These are phyloP conservation scores for Coptotermes formosanus DNA, from an alignment of 1,140 invertebrate genomes.

Conservation along the genomic window DNA sequence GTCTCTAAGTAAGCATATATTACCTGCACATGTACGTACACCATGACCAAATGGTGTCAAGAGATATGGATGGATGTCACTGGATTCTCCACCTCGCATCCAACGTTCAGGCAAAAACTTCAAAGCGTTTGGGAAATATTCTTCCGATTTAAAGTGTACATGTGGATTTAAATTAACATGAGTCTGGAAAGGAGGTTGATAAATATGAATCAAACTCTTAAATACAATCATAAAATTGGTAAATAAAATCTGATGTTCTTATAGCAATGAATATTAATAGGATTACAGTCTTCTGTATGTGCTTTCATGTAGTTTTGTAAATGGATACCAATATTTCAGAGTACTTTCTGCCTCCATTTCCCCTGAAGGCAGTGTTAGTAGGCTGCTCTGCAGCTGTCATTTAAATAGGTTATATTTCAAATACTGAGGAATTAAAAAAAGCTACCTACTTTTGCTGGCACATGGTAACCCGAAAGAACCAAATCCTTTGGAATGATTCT, in stretches of 20 bases:
- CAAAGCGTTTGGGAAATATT: slow-evolving; percentile 50
- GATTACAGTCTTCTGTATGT: no score
- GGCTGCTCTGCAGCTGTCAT: no score
- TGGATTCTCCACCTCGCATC: slow-evolving; percentile 38
- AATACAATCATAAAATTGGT: not conserved
- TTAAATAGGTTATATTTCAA: no score
- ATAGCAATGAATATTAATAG: no score
- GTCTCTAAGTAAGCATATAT: not conserved
- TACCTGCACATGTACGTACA: slow-evolving; percentile 41
- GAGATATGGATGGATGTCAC: slow-evolving; percentile 48
- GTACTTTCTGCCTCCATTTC: no score
- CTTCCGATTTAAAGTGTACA: slow-evolving; percentile 46
- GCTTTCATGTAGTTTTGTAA: no score
- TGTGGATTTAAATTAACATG: slow-evolving; percentile 54
- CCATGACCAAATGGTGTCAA: slow-evolving; percentile 60
- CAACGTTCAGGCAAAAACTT: slow-evolving; percentile 51
- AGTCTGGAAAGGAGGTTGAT: slow-evolving; percentile 46
- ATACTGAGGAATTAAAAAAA: not conserved
- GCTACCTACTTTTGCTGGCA: slow-evolving; percentile 55
- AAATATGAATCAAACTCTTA: not conserved
- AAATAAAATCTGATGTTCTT: no score
- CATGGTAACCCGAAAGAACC: slow-evolving; percentile 48
- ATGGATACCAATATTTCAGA: no score
- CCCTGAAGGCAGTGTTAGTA: no score
- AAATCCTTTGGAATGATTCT: slow-evolving; percentile 52